Percentiles rank a stretch among this genome's conserved stretches.
Conservation (phyloP, 2,797 vertebrate species). For the Miichthys miiuy region DNA sequence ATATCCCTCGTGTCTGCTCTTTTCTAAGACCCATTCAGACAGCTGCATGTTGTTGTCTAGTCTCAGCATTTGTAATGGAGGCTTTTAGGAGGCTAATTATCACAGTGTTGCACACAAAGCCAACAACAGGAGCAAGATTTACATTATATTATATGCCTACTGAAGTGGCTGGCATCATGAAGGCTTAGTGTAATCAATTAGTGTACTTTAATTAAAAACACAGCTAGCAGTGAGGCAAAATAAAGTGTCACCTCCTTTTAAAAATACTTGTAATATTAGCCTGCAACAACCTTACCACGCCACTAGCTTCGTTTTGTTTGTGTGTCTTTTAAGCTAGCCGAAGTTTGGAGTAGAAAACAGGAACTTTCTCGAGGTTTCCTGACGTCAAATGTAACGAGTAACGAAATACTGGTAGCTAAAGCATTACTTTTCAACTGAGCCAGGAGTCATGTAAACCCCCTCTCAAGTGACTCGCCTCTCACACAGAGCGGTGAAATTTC, state of each 20-base stretch:
- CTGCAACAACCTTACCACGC: accelerated
- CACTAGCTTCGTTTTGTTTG: neutral
- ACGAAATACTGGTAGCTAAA: conserved; percentile 12
- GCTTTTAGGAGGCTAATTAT: neutral
- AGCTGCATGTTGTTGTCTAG: neutral
- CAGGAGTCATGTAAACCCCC: neutral
- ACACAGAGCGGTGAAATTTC: neutral
- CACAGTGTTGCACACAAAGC: neutral
- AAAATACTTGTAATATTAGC: neutral
- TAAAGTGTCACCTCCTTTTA: neutral
- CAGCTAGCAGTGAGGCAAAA: neutral
- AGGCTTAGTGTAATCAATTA: no score
- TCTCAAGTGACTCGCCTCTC: neutral
- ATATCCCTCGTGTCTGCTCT: neutral
- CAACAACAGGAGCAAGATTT: neutral
- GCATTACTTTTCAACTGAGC: conserved; percentile 38
- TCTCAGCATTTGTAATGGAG: neutral
- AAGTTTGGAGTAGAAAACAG: conserved; percentile 9
- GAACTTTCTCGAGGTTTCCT: conserved; percentile 39
- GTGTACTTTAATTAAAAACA: neutral
- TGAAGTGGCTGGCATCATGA: no score
- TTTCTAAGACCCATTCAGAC: neutral
- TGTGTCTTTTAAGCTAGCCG: neutral
- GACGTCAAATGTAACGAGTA: conserved; percentile 41
- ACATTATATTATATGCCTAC: neutral